Evolutionary conservation across 2,797 vertebrate species (phyloP).

Genomic region (Hypotaenidia okinawae): DNA sequence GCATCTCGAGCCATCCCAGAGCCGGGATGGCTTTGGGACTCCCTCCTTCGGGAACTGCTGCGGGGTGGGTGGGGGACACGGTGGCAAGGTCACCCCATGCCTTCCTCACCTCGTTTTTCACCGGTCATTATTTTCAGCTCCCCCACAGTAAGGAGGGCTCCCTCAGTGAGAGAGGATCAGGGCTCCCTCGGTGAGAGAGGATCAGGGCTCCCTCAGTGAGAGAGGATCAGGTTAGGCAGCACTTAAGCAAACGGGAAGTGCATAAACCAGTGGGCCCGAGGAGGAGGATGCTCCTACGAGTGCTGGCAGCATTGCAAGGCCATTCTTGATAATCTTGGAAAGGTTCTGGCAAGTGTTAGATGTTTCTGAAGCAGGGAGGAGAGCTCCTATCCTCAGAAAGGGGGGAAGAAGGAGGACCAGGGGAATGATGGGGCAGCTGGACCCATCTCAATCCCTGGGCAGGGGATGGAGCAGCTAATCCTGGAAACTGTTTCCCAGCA

Average conservation of each 20-base stretch:
- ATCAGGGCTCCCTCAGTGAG: neutral
- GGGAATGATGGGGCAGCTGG: neutral
- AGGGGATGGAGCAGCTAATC: neutral
- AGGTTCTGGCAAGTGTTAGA: neutral
- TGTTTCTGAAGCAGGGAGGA: neutral
- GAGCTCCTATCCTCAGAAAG: neutral
- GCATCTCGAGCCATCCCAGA: neutral
- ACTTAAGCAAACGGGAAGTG: neutral
- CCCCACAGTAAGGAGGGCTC: neutral
- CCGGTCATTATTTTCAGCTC: neutral
- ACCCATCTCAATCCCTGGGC: neutral
- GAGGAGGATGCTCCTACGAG: neutral
- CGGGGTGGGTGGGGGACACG: no score
- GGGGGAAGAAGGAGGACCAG: neutral
- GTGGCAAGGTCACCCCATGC: neutral
- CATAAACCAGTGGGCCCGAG: neutral
- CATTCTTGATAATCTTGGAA: neutral
- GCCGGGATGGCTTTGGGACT: no score
- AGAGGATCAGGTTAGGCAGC: no score
- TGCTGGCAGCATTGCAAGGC: accelerated
- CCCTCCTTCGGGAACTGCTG: neutral
- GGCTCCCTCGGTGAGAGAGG: no score
- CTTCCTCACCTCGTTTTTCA: accelerated
- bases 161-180: no score
- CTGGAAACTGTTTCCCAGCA: neutral